These are phyloP conservation scores for Neogale vison DNA, from an alignment of 2,113 vertebrate species.

Conservation along the genomic window DNA sequence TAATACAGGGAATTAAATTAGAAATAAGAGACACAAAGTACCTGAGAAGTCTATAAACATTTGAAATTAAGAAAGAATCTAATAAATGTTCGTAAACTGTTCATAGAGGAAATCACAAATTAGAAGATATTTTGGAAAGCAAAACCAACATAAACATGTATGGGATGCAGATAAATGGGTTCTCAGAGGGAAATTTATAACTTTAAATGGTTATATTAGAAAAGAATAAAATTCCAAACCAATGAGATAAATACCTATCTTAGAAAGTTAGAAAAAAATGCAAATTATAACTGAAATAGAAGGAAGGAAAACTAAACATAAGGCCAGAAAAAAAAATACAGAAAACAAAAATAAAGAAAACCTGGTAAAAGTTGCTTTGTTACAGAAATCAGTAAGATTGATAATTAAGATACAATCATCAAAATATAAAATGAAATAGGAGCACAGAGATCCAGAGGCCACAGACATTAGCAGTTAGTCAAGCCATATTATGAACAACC, in stretches of 20 bases:
- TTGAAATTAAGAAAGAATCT: background rate
- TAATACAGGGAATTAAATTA: background rate
- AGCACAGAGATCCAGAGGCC: background rate
- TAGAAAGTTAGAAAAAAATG: slow-evolving; percentile 5
- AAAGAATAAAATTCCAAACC: background rate
- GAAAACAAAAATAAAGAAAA: slow-evolving; percentile 6
- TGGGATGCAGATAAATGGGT: background rate
- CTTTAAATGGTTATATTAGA: background rate
- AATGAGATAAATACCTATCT: background rate
- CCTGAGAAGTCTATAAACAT: background rate
- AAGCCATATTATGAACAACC: background rate
- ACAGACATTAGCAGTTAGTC: background rate
- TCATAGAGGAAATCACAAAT: background rate
- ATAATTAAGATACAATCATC: background rate
- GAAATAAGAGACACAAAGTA: background rate
- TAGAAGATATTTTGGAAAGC: background rate
- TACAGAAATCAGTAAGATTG: background rate
- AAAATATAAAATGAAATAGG: slow-evolving; percentile 29
- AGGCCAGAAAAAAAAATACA: background rate
- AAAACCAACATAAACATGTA: background rate
- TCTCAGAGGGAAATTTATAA: background rate
- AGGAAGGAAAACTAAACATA: slow-evolving; percentile 25
- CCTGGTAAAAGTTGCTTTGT: background rate
- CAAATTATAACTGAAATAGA: background rate
- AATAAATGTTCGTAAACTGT: background rate